Base-by-base conservation (phyloP, 92 coral and sea anemone species). In the Ricordea florida region DNA sequence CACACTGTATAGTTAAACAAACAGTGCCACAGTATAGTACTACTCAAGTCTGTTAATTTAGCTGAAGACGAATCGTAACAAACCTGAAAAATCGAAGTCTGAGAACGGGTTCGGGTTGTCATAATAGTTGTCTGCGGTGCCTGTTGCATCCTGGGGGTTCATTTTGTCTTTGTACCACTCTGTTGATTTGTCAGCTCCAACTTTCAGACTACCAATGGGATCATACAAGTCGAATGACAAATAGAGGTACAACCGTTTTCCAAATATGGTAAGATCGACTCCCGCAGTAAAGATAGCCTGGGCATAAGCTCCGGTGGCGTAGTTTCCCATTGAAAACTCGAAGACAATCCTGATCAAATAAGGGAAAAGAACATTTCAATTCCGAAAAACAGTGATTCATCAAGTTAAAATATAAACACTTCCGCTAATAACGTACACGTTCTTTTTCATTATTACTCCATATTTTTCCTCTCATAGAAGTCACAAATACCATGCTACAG, bases 71-170 rank as follows among this genome's bases (percentile, higher is more conserved):
- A 8, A 8, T 8, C 44, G n/a, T n/a, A 8, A 22, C 20, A 78
- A 68, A 96, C 99, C 99, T 50, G 93, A 53, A 75, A 96, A 52
- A 38, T 92, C 97, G 57, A 96, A 92, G 87, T 96, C 97, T 0
- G 90, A 87, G 56, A 57, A 89, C 3, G 99, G 99, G 67, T 96
- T 96, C 1, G 99, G 91, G 13, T 80, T 84, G 47, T 96, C 97
- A 74, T 96, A 96, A 49, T 92, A 90, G 55, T 87, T 47, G 36
- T 77, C 69, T 57, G 84, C 90, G 14, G 93, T 88, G 48, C 61
- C 93, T 21, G 96, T 89, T n/a, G 92, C 65, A 35, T 89, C 93
- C 25, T 83, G 80, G 20, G 93, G 94, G 64, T 96, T 96, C 89
- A 87, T 87, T 65, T 89, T 92, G 55, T 92, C 83, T 65, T 92